Evolutionary conservation across 2,797 vertebrate species (phyloP).

Genomic region (Dipus sagitta): DNA sequence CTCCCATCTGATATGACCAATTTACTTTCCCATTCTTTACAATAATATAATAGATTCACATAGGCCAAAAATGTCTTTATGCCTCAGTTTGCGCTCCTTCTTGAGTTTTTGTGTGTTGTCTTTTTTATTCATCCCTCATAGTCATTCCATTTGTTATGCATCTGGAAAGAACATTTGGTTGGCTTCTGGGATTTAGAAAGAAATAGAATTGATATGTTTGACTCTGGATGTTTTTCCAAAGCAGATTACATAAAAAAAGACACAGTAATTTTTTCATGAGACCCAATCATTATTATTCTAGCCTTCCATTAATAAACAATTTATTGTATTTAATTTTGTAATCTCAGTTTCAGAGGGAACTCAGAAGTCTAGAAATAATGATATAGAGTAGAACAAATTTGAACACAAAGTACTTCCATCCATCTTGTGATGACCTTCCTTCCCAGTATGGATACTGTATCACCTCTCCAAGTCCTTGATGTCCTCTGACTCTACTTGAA

Average conservation of each 20-base stretch:
- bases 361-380: constrained; percentile 1
- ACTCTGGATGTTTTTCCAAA: constrained; percentile 42
- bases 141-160: background rate
- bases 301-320: background rate
- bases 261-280: constrained; percentile 27
- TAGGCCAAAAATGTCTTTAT: background rate
- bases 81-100: background rate
- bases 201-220: background rate
- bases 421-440: background rate
- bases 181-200: background rate
- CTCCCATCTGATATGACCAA: background rate
- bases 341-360: constrained; percentile 2
- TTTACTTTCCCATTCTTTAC: constrained; percentile 38
- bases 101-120: background rate
- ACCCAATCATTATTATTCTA: constrained; percentile 8
- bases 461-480: background rate
- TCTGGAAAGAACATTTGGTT: background rate
- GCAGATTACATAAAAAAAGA: constrained; percentile 22
- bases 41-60: background rate
- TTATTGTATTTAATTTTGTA: constrained; percentile 37
- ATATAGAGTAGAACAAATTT: background rate
- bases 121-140: background rate
- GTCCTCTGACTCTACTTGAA: background rate
- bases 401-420: background rate
- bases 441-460: background rate